phyloP scores from a whole-genome alignment of 2,797 vertebrate genomes.

The Austrolebias charrua region DNA sequence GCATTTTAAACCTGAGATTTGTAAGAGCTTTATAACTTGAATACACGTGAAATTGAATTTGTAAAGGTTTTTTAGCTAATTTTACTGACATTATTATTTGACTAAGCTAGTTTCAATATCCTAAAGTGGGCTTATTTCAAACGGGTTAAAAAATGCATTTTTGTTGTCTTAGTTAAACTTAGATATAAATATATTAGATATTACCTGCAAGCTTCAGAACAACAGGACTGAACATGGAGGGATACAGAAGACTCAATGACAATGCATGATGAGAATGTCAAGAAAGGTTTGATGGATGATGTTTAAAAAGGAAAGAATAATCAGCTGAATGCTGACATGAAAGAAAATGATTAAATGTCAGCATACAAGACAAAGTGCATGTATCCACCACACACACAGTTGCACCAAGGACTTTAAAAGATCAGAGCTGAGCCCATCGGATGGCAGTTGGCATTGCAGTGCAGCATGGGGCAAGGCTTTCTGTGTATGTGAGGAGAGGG shows the following conservation, averaged over 20 bases:
- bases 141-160: too few species aligned
- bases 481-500: constrained; percentile 7
- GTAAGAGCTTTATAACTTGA: too few species aligned
- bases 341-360: not conserved
- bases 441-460: constrained; percentile 46
- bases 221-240: not conserved
- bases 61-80: too few species aligned
- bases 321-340: too few species aligned
- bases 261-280: constrained; percentile 14
- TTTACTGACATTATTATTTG: too few species aligned
- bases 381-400: not conserved
- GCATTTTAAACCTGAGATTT: too few species aligned
- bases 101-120: too few species aligned
- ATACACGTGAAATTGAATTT: too few species aligned
- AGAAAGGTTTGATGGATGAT: not conserved
- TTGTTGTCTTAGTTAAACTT: too few species aligned
- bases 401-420: constrained; percentile 33
- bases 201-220: not conserved
- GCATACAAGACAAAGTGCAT: not conserved
- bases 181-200: not conserved
- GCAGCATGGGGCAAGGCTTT: constrained; percentile 3
- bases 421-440: constrained; percentile 44
- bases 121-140: too few species aligned
- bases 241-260: not conserved
- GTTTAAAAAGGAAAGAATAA: too few species aligned